phyloP scores from a whole-genome alignment of 2,797 vertebrate species.

The Meda fulgida region DNA sequence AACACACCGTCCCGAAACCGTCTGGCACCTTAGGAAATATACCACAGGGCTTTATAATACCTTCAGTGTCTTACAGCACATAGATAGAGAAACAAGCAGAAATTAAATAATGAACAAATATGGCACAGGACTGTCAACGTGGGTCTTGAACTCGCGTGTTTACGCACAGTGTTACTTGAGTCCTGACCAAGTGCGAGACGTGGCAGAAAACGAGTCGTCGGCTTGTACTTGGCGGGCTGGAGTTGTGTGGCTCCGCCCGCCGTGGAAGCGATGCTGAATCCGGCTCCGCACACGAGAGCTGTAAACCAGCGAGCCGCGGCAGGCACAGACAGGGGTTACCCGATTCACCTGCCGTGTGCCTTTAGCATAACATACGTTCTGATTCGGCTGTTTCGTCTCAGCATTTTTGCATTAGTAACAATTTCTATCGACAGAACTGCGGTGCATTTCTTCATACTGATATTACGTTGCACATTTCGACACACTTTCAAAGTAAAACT shows the following conservation, averaged over 20 bases:
- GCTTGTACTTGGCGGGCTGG: too few relatives aligned
- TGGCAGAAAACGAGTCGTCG: background rate
- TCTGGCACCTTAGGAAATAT: constrained; percentile 31
- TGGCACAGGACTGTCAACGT: background rate
- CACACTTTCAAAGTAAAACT: background rate
- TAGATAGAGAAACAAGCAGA: background rate
- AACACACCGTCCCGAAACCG: constrained; percentile 20
- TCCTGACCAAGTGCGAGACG: background rate
- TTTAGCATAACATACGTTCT: background rate
- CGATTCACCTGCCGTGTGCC: too few relatives aligned
- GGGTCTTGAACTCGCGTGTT: background rate
- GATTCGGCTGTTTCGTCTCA: background rate
- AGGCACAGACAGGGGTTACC: too few relatives aligned
- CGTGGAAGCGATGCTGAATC: too few relatives aligned
- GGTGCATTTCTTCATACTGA: background rate
- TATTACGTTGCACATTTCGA: background rate
- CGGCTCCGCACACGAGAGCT: too few relatives aligned
- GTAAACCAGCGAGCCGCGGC: too few relatives aligned
- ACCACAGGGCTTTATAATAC: constrained; percentile 30
- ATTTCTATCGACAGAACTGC: background rate
- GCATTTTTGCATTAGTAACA: background rate
- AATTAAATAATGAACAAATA: background rate
- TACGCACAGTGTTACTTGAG: background rate
- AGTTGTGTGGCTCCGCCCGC: too few relatives aligned
- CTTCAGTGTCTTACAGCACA: constrained; percentile 19